Evolutionary conservation across 2,888 invertebrate genomes (phyloP).

Genomic region (Agonopterix arenella): DNA sequence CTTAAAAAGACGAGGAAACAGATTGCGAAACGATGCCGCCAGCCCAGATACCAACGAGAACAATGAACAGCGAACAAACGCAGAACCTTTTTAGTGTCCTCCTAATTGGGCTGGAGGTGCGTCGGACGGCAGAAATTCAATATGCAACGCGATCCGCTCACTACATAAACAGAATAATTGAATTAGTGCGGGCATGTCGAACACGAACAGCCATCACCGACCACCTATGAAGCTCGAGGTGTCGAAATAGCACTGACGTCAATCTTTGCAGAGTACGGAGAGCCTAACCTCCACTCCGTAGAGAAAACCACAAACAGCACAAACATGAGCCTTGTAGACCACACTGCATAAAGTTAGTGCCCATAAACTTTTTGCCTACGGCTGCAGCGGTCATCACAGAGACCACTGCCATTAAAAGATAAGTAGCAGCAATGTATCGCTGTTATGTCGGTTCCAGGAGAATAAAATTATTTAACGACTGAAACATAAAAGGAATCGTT

Average conservation of each 20-base stretch:
- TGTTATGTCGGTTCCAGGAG: slow-evolving; percentile 10
- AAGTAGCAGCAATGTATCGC: slow-evolving; percentile 7
- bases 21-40: slow-evolving; percentile 56
- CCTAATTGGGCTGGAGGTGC: slow-evolving; percentile 66
- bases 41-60: slow-evolving; percentile 63
- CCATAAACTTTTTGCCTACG: slow-evolving; percentile 16
- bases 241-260: slow-evolving; percentile 19
- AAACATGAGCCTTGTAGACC: slow-evolving; percentile 12
- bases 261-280: slow-evolving; percentile 2
- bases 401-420: slow-evolving; percentile 12
- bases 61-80: slow-evolving; percentile 64
- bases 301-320: slow-evolving; percentile 13
- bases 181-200: slow-evolving; percentile 59
- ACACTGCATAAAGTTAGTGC: slow-evolving; percentile 15
- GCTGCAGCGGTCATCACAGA: slow-evolving; percentile 7
- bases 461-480: slow-evolving; percentile 17
- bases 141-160: slow-evolving; percentile 64
- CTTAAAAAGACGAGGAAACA: slow-evolving; percentile 68
- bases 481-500: slow-evolving; percentile 21
- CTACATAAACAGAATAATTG: slow-evolving; percentile 70
- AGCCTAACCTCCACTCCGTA: slow-evolving; percentile 3
- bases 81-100: slow-evolving; percentile 64
- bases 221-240: slow-evolving; percentile 34
- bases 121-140: slow-evolving; percentile 56
- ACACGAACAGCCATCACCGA: slow-evolving; percentile 35